Evolutionary conservation across 2,113 vertebrate genomes (phyloP), one percentile per base, ranked within the genome.

Genomic region (Polypterus bichir): DNA sequence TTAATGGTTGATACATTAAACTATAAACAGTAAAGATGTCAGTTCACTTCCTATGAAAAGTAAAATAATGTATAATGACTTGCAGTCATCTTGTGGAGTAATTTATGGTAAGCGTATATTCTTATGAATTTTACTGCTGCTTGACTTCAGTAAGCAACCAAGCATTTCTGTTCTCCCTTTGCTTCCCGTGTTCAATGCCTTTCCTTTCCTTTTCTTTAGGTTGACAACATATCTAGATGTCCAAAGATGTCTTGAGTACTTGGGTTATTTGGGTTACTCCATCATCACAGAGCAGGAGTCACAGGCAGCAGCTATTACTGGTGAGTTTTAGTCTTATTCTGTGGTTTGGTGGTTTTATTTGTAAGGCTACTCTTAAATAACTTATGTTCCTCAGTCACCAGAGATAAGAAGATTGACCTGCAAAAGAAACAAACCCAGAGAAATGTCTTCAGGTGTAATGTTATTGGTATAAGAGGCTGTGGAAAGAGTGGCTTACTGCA

Each of bases 361-460:
- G 9, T 62, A 60, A 57, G 55, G 62, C 44, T 59, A 44, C 47
- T 10, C 53, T 7, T 9, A 1, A 9, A 53, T 45, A 69, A 10
- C 48, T 64, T 68, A 66, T 67, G 65, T 54, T 59, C 68, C 67
- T 62, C 73, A 99, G 96, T 99, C 68, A 99, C 94, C 3, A 91
- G 94, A 71, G 93, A 93, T 79, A 99, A 99, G 74, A 91, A 94
- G 71, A 95, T 99, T 62, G 96, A 99, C 69, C 89, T 99, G 49
- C 96, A 99, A 81, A 99, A 99, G 82, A 94, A 92, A 62, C 96
- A 99, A 66, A 98, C 96, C 44, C 95, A 99, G 77, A 89, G 96
- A 66, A 98, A 90, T 44, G 96, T 99, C 45, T 99, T 99, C 76
- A 81, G 87, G 70, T 99, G 96, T 74, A 97, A 97, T 10, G 86